phyloP scores from a whole-genome alignment of 2,888 invertebrate genomes.

The Agrypnus murinus region DNA sequence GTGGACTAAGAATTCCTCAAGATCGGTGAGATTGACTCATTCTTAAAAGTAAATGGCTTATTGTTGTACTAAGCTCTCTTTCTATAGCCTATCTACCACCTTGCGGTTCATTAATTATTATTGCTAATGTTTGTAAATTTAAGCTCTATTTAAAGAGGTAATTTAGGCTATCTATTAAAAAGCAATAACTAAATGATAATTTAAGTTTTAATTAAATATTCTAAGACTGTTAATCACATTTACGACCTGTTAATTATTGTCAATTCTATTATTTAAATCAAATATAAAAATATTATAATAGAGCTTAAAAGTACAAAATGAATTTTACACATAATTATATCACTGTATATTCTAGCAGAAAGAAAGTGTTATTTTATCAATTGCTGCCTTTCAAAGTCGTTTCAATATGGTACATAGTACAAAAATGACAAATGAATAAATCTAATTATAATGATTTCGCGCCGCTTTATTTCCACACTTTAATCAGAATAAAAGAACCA shows the following conservation, averaged over 20 bases:
- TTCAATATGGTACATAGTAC: constrained; percentile 35
- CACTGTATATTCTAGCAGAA: constrained; percentile 33
- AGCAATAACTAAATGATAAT: constrained; percentile 24
- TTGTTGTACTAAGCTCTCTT: constrained; percentile 37
- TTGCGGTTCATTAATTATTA: constrained; percentile 64
- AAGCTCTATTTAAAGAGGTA: constrained; percentile 30
- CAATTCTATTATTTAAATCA: neutral
- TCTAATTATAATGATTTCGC: constrained; percentile 12
- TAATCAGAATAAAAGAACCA: constrained; percentile 6
- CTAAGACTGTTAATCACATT: constrained; percentile 30
- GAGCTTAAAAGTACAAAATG: constrained; percentile 38
- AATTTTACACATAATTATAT: constrained; percentile 36
- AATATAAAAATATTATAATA: too few relatives aligned
- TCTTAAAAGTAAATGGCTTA: constrained; percentile 18
- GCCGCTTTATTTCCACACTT: constrained; percentile 16
- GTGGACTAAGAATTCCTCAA: constrained; percentile 84
- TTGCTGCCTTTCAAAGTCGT: constrained; percentile 43
- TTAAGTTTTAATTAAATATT: constrained; percentile 16
- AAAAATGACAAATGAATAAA: constrained; percentile 19
- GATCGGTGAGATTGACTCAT: constrained; percentile 75
- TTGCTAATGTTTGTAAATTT: constrained; percentile 48
- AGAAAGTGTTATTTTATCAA: constrained; percentile 39
- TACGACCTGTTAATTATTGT: constrained; percentile 15
- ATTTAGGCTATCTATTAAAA: constrained; percentile 12
- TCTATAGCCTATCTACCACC: constrained; percentile 61